Evolutionary conservation across 2,888 invertebrate species (phyloP).

Genomic region (Nipponacmea schrenckii): DNA sequence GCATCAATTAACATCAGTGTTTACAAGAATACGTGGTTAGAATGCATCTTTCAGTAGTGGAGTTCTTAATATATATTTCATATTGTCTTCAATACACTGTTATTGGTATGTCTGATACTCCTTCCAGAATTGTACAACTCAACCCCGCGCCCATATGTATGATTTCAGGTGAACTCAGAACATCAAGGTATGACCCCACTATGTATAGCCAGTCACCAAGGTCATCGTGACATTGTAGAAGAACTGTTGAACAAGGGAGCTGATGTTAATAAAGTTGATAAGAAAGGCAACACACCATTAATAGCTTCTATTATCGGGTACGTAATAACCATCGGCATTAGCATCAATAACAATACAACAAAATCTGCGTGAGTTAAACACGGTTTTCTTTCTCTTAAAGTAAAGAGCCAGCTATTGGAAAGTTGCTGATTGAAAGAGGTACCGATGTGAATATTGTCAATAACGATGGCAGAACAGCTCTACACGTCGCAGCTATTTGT

Average conservation of each 20-base stretch:
- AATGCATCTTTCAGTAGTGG: too few relatives aligned
- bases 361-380: too few relatives aligned
- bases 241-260: constrained; percentile 77
- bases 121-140: too few relatives aligned
- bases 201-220: constrained; percentile 84
- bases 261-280: constrained; percentile 79
- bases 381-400: too few relatives aligned
- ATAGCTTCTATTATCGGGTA: constrained; percentile 86
- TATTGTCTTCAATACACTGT: too few relatives aligned
- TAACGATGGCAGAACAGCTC: constrained; percentile 80
- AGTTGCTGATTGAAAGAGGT: constrained; percentile 76
- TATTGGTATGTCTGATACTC: too few relatives aligned
- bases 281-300: constrained; percentile 84
- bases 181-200: constrained; percentile 82
- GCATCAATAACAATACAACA: too few relatives aligned
- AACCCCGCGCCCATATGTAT: too few relatives aligned
- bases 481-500: constrained; percentile 86
- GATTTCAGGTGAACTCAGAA: constrained; percentile 71
- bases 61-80: too few relatives aligned
- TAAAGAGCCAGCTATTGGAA: constrained; percentile 68
- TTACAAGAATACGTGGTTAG: too few relatives aligned
- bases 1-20: too few relatives aligned
- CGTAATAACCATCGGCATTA: too few relatives aligned
- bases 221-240: constrained; percentile 78
- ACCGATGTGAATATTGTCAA: constrained; percentile 79